Percentiles rank a stretch among this genome's conserved stretches.
phyloP scores from a whole-genome alignment of 2,888 invertebrate species.

The Hermodice carunculata region DNA sequence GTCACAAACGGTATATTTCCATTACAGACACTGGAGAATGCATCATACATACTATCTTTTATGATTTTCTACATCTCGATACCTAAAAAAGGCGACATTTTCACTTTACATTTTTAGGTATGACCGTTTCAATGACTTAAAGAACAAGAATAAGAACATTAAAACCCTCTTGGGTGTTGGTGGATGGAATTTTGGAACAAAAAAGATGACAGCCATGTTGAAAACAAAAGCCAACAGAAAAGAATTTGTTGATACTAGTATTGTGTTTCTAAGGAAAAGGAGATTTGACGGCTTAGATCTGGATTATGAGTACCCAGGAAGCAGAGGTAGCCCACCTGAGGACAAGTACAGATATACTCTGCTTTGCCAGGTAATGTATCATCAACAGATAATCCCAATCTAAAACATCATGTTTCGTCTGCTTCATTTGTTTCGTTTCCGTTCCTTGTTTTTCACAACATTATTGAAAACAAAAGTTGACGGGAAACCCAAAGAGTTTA shows the following conservation, averaged over 20 bases:
- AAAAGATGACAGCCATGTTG: constrained; percentile 47
- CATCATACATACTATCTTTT: no score
- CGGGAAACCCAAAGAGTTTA: no score
- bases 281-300: constrained; percentile 52
- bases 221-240: constrained; percentile 32
- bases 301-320: constrained; percentile 57
- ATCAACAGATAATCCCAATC: no score
- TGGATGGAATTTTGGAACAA: constrained; percentile 44
- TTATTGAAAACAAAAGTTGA: no score
- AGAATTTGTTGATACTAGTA: constrained; percentile 43
- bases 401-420: no score
- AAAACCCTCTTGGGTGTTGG: constrained; percentile 74
- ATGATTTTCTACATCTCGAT: no score
- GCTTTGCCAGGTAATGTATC: constrained; percentile 22
- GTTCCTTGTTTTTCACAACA: no score
- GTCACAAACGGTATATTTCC: no score
- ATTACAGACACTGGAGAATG: no score
- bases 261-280: constrained; percentile 42
- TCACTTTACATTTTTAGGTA: constrained; percentile 77
- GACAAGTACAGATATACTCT: constrained; percentile 51
- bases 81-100: no score
- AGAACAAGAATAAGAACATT: constrained; percentile 76
- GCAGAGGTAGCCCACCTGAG: constrained; percentile 47
- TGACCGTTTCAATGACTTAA: constrained; percentile 81
- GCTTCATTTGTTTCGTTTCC: no score